Percentiles rank a stretch among this genome's conserved stretches.
phyloP scores from a whole-genome alignment of 2,888 invertebrate species.

The Andrena minutula region DNA sequence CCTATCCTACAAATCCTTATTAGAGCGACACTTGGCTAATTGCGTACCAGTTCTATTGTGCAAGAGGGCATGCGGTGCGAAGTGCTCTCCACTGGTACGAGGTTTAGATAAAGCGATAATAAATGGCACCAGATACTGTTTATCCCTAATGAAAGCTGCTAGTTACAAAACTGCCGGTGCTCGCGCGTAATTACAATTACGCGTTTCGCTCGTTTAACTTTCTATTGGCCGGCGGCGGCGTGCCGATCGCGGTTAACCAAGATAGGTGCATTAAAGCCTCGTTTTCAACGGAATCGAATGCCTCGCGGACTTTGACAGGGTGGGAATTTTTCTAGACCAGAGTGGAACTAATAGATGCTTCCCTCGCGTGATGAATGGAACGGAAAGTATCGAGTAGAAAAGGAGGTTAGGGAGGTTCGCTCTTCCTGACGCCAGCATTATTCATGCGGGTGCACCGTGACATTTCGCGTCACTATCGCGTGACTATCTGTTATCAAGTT shows the following conservation, averaged over 20 bases:
- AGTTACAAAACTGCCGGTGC: slow-evolving; percentile 16
- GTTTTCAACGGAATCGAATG: neutral
- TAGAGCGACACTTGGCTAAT: slow-evolving; percentile 70
- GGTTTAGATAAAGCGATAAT: slow-evolving; percentile 62
- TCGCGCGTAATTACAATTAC: slow-evolving; percentile 6
- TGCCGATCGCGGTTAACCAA: neutral
- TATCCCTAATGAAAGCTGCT: slow-evolving; percentile 49
- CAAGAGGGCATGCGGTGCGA: slow-evolving; percentile 24
- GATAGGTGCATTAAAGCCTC: neutral
- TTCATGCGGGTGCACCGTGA: slow-evolving; percentile 11
- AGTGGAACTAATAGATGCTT: neutral
- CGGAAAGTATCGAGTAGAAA: neutral
- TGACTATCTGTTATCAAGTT: slow-evolving; percentile 47
- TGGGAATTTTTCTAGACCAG: neutral
- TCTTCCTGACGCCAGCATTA: neutral
- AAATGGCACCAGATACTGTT: slow-evolving; percentile 41
- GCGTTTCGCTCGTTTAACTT: slow-evolving; percentile 4
- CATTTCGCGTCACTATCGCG: slow-evolving; percentile 26
- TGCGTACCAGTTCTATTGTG: slow-evolving; percentile 51
- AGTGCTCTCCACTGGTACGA: slow-evolving; percentile 45
- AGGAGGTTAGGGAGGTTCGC: neutral
- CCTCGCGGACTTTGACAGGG: neutral
- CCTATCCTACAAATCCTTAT: slow-evolving; percentile 66
- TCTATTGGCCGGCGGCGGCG: neutral
- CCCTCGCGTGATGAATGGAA: neutral